These are phyloP conservation scores for Trematomus bernacchii DNA, from an alignment of 2,797 vertebrate genomes.

Conservation along the genomic window DNA sequence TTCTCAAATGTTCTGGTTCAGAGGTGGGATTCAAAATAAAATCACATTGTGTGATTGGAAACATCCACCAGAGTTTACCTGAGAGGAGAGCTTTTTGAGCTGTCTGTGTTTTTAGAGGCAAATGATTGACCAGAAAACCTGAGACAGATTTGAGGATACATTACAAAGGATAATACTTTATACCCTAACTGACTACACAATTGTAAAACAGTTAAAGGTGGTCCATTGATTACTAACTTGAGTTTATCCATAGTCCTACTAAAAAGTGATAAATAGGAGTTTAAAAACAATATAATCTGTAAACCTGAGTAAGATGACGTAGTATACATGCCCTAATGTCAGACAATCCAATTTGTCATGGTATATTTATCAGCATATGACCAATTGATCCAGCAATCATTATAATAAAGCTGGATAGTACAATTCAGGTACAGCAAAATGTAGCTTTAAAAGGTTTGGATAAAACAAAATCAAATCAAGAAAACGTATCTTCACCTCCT, in stretches of 20 bases:
- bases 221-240: not conserved
- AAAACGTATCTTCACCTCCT: not conserved
- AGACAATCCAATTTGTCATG: not conserved
- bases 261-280: not conserved
- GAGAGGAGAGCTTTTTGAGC: not conserved
- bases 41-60: too few relatives aligned
- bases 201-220: not conserved
- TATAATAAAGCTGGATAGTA: not conserved
- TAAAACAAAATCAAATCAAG: constrained; percentile 5
- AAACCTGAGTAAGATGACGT: not conserved
- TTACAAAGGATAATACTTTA: not conserved
- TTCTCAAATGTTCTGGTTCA: not conserved
- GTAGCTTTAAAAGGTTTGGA: not conserved
- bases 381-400: not conserved
- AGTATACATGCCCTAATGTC: not conserved
- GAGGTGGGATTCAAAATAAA: not conserved
- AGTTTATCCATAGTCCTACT: not conserved
- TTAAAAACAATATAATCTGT: not conserved
- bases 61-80: not conserved
- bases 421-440: not conserved
- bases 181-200: not conserved
- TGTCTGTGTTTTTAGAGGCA: not conserved
- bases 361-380: not conserved
- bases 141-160: constrained; percentile 1
- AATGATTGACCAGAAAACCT: constrained; percentile 4